These are phyloP conservation scores for Trogon surrucura DNA, from an alignment of 2,113 vertebrate species.

Conservation along the genomic window DNA sequence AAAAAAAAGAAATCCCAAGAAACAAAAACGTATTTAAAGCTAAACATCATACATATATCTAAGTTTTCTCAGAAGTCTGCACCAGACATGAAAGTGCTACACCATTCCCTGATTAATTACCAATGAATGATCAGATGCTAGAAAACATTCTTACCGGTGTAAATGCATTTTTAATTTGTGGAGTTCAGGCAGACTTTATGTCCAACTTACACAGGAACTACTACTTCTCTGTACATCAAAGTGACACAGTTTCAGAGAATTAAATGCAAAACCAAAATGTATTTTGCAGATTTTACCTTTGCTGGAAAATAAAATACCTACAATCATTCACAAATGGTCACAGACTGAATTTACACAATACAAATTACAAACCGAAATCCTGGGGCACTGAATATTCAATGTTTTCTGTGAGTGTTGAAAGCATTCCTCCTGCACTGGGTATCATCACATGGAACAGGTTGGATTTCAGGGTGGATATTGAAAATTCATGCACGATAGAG, in stretches of 20 bases:
- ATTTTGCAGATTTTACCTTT: not conserved
- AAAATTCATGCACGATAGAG: not conserved
- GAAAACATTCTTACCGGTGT: not conserved
- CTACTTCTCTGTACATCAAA: not conserved
- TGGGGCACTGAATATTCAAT: not conserved
- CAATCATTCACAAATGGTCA: not conserved
- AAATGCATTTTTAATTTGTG: not conserved
- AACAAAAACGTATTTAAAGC: not conserved
- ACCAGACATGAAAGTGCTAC: not conserved
- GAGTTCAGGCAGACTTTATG: not conserved
- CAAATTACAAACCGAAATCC: not conserved
- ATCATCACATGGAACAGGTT: not conserved
- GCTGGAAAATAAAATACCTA: not conserved
- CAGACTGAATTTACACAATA: not conserved
- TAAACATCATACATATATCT: not conserved
- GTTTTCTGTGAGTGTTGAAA: not conserved
- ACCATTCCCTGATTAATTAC: not conserved
- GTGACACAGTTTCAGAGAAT: not conserved
- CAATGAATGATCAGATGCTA: fast-evolving
- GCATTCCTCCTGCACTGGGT: not conserved
- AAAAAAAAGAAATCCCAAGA: not conserved
- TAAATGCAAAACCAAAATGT: not conserved
- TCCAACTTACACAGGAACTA: not conserved
- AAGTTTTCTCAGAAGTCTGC: not conserved
- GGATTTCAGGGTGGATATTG: not conserved